These are phyloP conservation scores for Tauraco hartlaubi DNA, from an alignment of 2,797 vertebrate species.

Conservation along the genomic window DNA sequence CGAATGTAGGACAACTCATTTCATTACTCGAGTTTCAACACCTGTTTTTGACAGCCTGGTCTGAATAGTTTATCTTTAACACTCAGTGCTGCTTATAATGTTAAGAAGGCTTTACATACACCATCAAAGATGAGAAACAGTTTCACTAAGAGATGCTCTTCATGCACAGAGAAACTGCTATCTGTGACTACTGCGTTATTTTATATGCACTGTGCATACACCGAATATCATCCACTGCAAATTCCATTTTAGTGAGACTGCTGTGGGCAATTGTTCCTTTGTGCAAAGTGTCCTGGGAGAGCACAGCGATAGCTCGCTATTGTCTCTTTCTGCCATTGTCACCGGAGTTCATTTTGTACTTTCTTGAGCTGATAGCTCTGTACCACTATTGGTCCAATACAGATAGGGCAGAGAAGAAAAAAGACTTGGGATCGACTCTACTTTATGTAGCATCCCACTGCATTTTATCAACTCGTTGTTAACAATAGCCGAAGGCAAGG, in stretches of 20 bases:
- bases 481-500: conserved; percentile 53
- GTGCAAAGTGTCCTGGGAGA: conserved; percentile 29
- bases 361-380: neutral
- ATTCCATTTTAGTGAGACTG: conserved; percentile 12
- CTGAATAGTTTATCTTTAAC: neutral
- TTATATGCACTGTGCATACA: neutral
- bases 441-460: neutral
- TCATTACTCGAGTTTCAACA: neutral
- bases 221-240: neutral
- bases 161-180: neutral
- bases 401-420: neutral
- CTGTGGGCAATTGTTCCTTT: conserved; percentile 7
- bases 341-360: neutral
- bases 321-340: conserved; percentile 33
- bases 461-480: conserved; percentile 26
- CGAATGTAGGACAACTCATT: neutral
- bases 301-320: neutral
- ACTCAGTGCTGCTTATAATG: neutral
- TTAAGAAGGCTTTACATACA: neutral
- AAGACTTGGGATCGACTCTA: neutral
- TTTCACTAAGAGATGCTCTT: neutral
- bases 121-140: neutral
- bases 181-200: neutral
- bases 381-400: neutral
- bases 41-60: neutral